Percentiles rank a stretch among this genome's conserved stretches.
These are phyloP conservation scores for Tenrec ecaudatus DNA, from an alignment of 2,113 vertebrate genomes.

Conservation along the genomic window DNA sequence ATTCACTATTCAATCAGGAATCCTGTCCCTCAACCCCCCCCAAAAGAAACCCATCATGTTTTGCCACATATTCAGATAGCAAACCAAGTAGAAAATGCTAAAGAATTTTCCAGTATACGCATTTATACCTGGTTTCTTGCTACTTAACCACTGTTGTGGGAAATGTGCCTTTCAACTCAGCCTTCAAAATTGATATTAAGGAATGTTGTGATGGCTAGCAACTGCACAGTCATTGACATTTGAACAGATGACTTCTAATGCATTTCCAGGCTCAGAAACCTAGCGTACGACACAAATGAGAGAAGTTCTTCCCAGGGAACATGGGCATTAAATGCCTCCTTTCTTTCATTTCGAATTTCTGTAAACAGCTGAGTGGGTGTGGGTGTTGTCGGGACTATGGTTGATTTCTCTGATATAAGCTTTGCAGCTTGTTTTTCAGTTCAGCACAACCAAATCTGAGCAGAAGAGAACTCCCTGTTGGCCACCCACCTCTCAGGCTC, in stretches of 20 bases:
- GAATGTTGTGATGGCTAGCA: neutral
- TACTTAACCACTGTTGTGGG: neutral
- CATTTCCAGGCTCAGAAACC: neutral
- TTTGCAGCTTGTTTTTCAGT: conserved; percentile 55
- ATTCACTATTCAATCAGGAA: neutral
- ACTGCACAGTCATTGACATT: neutral
- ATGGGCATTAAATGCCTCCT: neutral
- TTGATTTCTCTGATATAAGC: conserved; percentile 28
- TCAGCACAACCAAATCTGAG: conserved; percentile 35
- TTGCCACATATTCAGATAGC: neutral
- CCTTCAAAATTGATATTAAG: neutral
- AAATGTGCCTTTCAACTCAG: neutral
- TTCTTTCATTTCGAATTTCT: conserved; percentile 20
- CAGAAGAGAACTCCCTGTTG: conserved; percentile 39
- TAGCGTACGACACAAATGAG: neutral
- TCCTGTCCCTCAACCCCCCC: neutral
- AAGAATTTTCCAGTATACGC: neutral
- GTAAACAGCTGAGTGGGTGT: neutral
- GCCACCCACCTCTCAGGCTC: conserved; percentile 51
- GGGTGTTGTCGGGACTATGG: neutral
- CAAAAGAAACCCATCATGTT: neutral
- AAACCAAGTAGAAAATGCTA: neutral
- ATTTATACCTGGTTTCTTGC: neutral
- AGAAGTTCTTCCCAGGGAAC: neutral
- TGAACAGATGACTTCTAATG: neutral